phyloP scores from a whole-genome alignment of 2,113 vertebrate species.

The Melanerpes formicivorus region DNA sequence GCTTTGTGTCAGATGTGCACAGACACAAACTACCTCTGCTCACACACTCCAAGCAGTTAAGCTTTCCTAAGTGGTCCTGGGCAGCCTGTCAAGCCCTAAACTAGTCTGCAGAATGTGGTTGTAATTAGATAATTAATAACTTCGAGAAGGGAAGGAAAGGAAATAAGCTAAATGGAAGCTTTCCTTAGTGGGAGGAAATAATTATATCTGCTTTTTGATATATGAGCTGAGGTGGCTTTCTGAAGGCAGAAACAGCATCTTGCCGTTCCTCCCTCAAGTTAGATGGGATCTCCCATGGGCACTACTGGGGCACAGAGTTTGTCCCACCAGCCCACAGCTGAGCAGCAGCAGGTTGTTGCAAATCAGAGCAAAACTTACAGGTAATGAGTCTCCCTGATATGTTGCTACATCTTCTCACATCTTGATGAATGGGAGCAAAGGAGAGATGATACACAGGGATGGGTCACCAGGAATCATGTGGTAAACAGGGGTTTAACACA shows the following conservation, averaged over 20 bases:
- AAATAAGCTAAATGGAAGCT: conserved; percentile 71
- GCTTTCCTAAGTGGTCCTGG: conserved; percentile 51
- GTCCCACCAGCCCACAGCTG: not conserved
- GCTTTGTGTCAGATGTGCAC: not conserved
- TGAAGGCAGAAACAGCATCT: conserved; percentile 4
- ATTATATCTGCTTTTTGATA: conserved; percentile 68
- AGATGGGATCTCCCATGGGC: not conserved
- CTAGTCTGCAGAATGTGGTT: conserved; percentile 65
- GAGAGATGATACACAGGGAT: fast-evolving
- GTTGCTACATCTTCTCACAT: not conserved
- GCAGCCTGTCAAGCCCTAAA: conserved; percentile 65
- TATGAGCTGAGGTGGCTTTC: conserved; percentile 58
- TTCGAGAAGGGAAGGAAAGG: conserved; percentile 10
- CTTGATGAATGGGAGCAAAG: not conserved
- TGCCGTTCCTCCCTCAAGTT: not conserved
- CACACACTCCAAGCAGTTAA: not conserved
- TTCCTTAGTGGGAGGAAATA: conserved; percentile 74
- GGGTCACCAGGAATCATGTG: fast-evolving
- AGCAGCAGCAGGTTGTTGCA: not conserved
- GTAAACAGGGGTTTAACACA: not conserved
- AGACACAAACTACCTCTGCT: not conserved
- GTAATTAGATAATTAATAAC: conserved; percentile 79
- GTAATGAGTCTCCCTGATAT: fast-evolving
- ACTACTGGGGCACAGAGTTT: not conserved
- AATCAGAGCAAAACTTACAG: not conserved